A percentile compares a stretch with the other conserved stretches of the same genome.
Conservation (phyloP, 2,797 vertebrate genomes). For the Muraenolepis orangiensis region DNA sequence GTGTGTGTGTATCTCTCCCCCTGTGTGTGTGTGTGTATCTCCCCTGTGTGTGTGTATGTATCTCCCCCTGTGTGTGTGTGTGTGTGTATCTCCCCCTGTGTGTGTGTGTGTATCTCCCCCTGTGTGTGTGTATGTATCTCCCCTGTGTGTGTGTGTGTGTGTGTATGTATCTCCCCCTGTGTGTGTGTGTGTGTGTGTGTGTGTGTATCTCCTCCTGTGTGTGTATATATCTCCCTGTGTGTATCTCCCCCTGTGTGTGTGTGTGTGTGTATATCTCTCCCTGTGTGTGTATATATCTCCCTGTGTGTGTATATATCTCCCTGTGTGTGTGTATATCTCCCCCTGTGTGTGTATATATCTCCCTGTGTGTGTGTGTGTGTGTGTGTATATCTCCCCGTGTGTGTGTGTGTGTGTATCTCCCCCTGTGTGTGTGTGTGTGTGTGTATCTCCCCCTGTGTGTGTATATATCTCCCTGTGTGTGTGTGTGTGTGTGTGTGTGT, state of each 20-base stretch:
- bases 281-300: too few relatives aligned
- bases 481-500: not conserved
- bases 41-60: too few relatives aligned
- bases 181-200: not conserved
- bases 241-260: too few relatives aligned
- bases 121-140: not conserved
- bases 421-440: not conserved
- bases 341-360: too few relatives aligned
- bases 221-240: not conserved
- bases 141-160: not conserved
- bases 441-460: too few relatives aligned
- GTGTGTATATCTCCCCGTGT: conserved; percentile 5
- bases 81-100: not conserved
- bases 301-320: too few relatives aligned
- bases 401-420: conserved; percentile 1
- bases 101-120: not conserved
- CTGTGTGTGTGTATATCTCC: too few relatives aligned
- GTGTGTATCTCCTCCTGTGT: not conserved
- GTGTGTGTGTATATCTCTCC: too few relatives aligned
- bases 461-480: too few relatives aligned
- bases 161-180: not conserved
- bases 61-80: not conserved
- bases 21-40: too few relatives aligned
- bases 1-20: too few relatives aligned
- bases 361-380: not conserved